Conservation (phyloP, 1,140 invertebrate species). For the Drosophila erecta region DNA sequence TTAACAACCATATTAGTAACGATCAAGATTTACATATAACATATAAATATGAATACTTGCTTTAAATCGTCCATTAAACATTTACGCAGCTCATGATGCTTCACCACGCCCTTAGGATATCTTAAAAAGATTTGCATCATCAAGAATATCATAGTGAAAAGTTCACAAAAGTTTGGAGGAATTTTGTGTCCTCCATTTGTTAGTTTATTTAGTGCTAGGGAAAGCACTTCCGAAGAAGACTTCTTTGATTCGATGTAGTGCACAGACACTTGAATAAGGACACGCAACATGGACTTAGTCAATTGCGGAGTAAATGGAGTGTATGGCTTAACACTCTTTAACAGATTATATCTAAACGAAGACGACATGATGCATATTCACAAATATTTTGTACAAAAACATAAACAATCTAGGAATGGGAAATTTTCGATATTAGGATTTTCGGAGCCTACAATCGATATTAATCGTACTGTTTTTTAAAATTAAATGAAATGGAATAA, state of each 20-base stretch:
- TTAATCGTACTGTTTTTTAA: background rate
- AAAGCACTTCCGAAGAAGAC: slow-evolving; percentile 76
- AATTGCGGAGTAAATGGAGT: slow-evolving; percentile 60
- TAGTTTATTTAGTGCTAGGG: slow-evolving; percentile 81
- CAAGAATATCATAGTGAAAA: slow-evolving; percentile 75
- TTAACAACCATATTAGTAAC: background rate
- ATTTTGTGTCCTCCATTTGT: slow-evolving; percentile 76
- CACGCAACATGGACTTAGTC: slow-evolving; percentile 71
- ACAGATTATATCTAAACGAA: slow-evolving; percentile 62
- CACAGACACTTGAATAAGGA: slow-evolving; percentile 82
- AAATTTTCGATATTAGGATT: background rate
- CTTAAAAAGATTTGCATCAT: slow-evolving; percentile 83
- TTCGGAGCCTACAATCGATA: background rate
- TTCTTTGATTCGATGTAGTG: slow-evolving; percentile 81
- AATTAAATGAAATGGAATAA: background rate
- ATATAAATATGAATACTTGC: slow-evolving; percentile 31
- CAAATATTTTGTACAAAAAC: background rate
- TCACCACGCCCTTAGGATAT: slow-evolving; percentile 73
- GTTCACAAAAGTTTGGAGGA: slow-evolving; percentile 80
- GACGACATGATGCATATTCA: slow-evolving; percentile 51
- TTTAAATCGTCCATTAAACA: slow-evolving; percentile 73
- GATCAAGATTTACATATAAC: background rate
- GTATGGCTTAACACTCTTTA: slow-evolving; percentile 65
- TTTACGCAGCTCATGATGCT: slow-evolving; percentile 75
- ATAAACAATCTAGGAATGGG: slow-evolving; percentile 24